These are phyloP conservation scores for Allolobophora icterica DNA, from an alignment of 2,888 invertebrate species.

Conservation along the genomic window DNA sequence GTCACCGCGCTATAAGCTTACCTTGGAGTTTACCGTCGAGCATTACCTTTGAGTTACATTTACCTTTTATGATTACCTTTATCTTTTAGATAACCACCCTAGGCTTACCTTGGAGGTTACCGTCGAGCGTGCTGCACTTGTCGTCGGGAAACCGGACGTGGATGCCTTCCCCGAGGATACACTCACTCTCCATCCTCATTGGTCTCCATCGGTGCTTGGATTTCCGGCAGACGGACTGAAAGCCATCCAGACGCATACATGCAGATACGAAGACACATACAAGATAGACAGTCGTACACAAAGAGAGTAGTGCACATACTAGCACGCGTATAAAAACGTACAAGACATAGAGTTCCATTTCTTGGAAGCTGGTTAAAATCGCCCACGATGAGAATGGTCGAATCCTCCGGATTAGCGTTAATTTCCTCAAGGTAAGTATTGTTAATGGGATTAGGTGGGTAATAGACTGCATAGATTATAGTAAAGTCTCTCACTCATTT, in stretches of 20 bases:
- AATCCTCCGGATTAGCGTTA: too few species aligned
- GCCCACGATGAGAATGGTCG: too few species aligned
- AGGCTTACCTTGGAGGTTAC: slow-evolving; percentile 22
- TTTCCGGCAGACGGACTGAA: slow-evolving; percentile 31
- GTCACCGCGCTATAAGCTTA: too few species aligned
- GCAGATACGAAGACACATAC: neutral
- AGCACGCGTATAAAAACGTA: neutral
- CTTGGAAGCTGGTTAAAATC: too few species aligned
- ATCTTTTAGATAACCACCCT: too few species aligned
- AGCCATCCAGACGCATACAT: neutral
- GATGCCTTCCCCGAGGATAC: slow-evolving; percentile 45
- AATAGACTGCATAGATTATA: too few species aligned
- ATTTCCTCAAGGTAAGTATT: too few species aligned
- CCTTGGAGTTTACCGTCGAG: neutral
- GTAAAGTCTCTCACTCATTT: too few species aligned
- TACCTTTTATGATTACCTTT: neutral
- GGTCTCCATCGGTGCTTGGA: slow-evolving; percentile 41
- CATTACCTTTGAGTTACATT: neutral
- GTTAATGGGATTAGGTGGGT: too few species aligned
- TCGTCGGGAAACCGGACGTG: slow-evolving; percentile 40
- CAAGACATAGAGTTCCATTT: too few species aligned
- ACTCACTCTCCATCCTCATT: slow-evolving; percentile 45
- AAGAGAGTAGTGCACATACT: neutral
- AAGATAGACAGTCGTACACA: neutral
- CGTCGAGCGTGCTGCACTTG: slow-evolving; percentile 41